Conservation (phyloP, 2,797 vertebrate species). For the Liparis tanakae region DNA sequence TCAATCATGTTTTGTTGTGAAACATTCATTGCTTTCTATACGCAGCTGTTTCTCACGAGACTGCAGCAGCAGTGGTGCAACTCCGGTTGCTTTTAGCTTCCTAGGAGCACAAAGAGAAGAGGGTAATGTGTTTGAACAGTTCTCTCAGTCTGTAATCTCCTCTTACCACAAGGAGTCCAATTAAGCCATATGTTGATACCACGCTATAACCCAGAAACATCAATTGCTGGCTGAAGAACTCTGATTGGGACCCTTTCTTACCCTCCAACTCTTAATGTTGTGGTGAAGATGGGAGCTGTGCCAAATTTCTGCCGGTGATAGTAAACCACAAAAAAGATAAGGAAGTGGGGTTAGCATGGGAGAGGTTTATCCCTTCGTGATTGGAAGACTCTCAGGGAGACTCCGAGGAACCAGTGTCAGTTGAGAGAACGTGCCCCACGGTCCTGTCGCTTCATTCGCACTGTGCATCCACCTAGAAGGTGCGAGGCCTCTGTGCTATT, state of each 20-base stretch:
- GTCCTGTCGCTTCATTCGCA: constrained; percentile 4
- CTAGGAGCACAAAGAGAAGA: constrained; percentile 52
- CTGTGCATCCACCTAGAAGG: constrained; percentile 2
- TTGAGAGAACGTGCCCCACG: not conserved
- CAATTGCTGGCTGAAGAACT: constrained; percentile 57
- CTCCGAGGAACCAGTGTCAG: constrained; percentile 7
- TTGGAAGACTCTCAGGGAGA: constrained; percentile 27
- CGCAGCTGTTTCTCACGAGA: constrained; percentile 48
- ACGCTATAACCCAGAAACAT: constrained; percentile 64
- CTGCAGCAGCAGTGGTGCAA: constrained; percentile 41
- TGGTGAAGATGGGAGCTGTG: constrained; percentile 21
- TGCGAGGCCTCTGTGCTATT: not conserved
- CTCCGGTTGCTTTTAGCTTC: constrained; percentile 64
- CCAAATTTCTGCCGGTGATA: constrained; percentile 36
- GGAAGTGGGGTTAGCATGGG: constrained; percentile 37
- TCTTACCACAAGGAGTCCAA: constrained; percentile 67
- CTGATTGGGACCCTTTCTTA: constrained; percentile 45
- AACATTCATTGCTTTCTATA: constrained; percentile 39
- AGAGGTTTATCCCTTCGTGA: constrained; percentile 29
- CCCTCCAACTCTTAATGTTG: constrained; percentile 33
- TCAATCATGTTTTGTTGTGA: constrained; percentile 36
- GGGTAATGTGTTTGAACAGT: constrained; percentile 69
- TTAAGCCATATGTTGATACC: constrained; percentile 66
- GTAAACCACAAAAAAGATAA: constrained; percentile 44
- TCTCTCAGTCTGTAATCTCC: constrained; percentile 70